Evolutionary conservation across 2,113 vertebrate genomes (phyloP), one percentile per base, ranked within the genome.

Genomic region (Daphoenositta chrysoptera): DNA sequence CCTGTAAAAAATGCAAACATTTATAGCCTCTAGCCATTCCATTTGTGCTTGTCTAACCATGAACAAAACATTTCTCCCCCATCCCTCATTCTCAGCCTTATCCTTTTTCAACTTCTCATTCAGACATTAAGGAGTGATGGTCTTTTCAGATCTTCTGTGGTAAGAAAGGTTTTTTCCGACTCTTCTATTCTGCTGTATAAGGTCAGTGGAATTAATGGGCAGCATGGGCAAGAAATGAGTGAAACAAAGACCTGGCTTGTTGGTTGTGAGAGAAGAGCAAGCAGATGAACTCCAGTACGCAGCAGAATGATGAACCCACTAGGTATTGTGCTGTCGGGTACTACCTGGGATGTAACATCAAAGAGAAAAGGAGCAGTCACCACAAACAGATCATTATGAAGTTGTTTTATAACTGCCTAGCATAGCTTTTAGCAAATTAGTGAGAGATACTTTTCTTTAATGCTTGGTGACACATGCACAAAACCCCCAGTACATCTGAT

Each of bases 361-460:
- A 95, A 96, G 65, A 83, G 31, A 83, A 78, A 56, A 71, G 53
- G 40, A 90, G 47, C 79, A 90, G 51, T 70, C 64, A 84, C 68
- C n/a, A 56, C 86, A 90, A 90, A 77, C 22, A 57, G 66, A 69
- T 84, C 31, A 89, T 90, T 73, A 81, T 27, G 6, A 89, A 89
- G 33, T 93, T 88, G 31, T 88, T 94, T 92, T 66, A 26, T 57
- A 84, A 40, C 47, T 86, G 66, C 53, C 71, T 96, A 20, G 23
- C 13, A 13, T 30, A 83, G 51, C 56, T 89, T 94, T 89, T 86
- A 82, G 80, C 87, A 88, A 96, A 90, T 94, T 92, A 87, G 51
- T 13, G 37, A 75, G 87, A 91, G 22, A 48, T 42, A 47, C 19
- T 88, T 95, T 76, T 54, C 63, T 91, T 79, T 82, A 92, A 93